Conservation (phyloP, 2,888 invertebrate species). For the Drosophila niveifrons region DNA sequence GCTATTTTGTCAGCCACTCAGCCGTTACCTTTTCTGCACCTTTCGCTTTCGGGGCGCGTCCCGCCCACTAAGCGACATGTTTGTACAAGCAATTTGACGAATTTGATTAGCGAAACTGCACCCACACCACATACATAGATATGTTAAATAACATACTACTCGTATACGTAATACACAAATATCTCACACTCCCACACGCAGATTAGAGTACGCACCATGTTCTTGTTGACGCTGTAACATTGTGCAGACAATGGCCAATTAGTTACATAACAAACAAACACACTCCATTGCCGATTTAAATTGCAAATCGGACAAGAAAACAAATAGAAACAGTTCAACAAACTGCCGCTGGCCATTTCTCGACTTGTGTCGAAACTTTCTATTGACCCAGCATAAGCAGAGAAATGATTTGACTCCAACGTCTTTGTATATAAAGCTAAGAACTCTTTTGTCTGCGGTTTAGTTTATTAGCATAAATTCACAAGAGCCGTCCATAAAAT, state of each 20-base stretch:
- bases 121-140: slow-evolving; percentile 36
- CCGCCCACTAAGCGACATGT: slow-evolving; percentile 52
- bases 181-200: slow-evolving; percentile 37
- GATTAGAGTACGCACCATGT: slow-evolving; percentile 13
- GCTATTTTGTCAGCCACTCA: slow-evolving; percentile 57
- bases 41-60: slow-evolving; percentile 57
- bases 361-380: slow-evolving; percentile 70
- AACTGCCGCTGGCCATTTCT: slow-evolving; percentile 30
- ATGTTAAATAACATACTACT: background rate
- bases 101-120: slow-evolving; percentile 77
- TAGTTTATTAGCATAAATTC: slow-evolving; percentile 78
- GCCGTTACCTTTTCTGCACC: slow-evolving; percentile 74
- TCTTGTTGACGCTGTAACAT: slow-evolving; percentile 9
- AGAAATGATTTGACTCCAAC: slow-evolving; percentile 26
- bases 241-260: slow-evolving; percentile 32
- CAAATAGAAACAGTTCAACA: slow-evolving; percentile 47
- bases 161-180: slow-evolving; percentile 13
- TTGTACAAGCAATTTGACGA: slow-evolving; percentile 70
- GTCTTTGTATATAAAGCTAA: slow-evolving; percentile 63
- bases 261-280: slow-evolving; percentile 44
- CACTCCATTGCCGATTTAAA: slow-evolving; percentile 38
- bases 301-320: slow-evolving; percentile 40
- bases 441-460: slow-evolving; percentile 50
- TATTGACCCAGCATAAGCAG: slow-evolving; percentile 58
- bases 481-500: slow-evolving; percentile 43